These are phyloP conservation scores for Melanogrammus aeglefinus DNA, from an alignment of 2,797 vertebrate genomes.

Conservation along the genomic window DNA sequence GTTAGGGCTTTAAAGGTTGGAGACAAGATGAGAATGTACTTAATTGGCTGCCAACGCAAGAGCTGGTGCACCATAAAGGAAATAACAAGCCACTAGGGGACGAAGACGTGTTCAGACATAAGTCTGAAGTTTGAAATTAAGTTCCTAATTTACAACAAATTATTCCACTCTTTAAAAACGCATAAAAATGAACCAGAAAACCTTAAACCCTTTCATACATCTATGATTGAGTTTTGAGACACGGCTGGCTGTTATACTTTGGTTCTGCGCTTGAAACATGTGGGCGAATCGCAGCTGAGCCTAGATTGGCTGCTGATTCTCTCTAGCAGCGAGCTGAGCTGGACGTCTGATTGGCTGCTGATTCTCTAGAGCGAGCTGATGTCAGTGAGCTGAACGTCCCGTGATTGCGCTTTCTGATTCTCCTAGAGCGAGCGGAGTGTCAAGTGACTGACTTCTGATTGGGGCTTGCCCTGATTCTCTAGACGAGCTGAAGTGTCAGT, in stretches of 20 bases:
- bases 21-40: background rate
- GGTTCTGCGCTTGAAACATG: background rate
- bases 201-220: background rate
- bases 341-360: conserved; percentile 2
- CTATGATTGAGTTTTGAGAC: background rate
- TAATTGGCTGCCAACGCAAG: too few relatives aligned
- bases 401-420: too few relatives aligned
- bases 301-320: background rate
- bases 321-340: conserved; percentile 84
- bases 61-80: too few relatives aligned
- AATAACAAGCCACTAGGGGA: too few relatives aligned
- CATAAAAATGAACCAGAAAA: background rate
- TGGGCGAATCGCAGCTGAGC: conserved; percentile 63
- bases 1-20: conserved; percentile 21
- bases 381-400: conserved; percentile 78
- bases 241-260: background rate
- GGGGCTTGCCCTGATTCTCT: too few relatives aligned
- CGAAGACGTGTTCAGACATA: background rate
- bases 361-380: conserved; percentile 78
- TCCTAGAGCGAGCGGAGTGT: too few relatives aligned
- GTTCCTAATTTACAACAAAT: background rate
- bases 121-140: background rate
- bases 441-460: too few relatives aligned
- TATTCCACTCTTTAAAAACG: background rate
- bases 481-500: too few relatives aligned